Percentiles rank a stretch among this genome's conserved stretches.
Evolutionary conservation across 2,797 vertebrate species (phyloP).

Genomic region (Anisognathus igniventris): DNA sequence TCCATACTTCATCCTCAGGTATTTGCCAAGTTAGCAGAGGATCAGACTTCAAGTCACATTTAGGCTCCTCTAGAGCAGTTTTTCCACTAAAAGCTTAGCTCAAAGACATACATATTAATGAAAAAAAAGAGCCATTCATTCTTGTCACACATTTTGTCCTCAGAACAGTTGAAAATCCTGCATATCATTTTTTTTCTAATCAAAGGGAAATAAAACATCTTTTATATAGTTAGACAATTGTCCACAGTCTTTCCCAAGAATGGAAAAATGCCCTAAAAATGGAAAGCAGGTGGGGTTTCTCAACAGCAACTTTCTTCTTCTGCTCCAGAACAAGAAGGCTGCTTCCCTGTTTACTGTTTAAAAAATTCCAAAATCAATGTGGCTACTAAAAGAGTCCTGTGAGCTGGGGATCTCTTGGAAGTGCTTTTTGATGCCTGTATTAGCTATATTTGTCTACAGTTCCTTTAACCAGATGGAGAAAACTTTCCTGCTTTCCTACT

Average conservation of each 20-base stretch:
- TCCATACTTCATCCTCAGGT: constrained; percentile 42
- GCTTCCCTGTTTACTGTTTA: not conserved
- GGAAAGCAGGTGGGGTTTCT: constrained; percentile 44
- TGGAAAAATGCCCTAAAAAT: constrained; percentile 36
- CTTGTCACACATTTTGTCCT: constrained; percentile 56
- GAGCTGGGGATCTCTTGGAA: not conserved
- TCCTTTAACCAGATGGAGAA: not conserved
- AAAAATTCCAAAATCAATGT: not conserved
- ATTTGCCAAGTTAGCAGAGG: constrained; percentile 57
- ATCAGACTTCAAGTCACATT: constrained; percentile 47
- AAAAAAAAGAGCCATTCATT: constrained; percentile 43
- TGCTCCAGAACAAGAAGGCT: not conserved
- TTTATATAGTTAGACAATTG: constrained; percentile 54
- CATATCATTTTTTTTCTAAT: constrained; percentile 55
- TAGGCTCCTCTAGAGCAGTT: constrained; percentile 10
- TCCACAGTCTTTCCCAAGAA: constrained; percentile 45
- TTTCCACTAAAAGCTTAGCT: constrained; percentile 38
- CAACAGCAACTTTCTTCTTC: not conserved
- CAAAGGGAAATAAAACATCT: constrained; percentile 60
- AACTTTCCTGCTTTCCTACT: not conserved
- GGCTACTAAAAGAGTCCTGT: not conserved
- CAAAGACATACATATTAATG: constrained; percentile 9
- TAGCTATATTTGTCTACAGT: not conserved
- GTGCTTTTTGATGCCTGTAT: not conserved
- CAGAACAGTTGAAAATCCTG: constrained; percentile 58